Evolutionary conservation across 1,140 invertebrate genomes (phyloP).

Genomic region (Bombus consobrinus): DNA sequence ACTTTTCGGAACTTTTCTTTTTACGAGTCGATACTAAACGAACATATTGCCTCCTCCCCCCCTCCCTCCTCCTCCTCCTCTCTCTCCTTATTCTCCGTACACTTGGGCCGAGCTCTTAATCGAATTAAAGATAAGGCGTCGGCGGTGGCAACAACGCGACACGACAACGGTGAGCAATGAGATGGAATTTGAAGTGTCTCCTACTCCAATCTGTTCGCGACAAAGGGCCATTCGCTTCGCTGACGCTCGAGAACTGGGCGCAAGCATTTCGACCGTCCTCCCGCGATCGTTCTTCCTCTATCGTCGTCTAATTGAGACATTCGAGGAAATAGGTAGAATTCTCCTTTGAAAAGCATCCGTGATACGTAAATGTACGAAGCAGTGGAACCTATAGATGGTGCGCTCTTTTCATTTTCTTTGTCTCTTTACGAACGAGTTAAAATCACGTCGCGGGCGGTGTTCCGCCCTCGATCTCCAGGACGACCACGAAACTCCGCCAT

Average conservation of each 20-base stretch:
- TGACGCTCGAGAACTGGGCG: neutral
- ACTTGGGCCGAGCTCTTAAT: constrained; percentile 26
- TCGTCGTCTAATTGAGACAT: neutral
- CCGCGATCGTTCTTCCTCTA: neutral
- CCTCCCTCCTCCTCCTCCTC: neutral
- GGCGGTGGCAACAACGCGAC: neutral
- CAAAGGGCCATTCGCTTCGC: neutral
- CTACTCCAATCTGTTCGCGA: neutral
- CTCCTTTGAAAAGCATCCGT: neutral
- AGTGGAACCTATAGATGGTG: no score
- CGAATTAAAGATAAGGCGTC: constrained; percentile 60
- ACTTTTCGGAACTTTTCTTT: neutral
- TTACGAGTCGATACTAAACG: neutral
- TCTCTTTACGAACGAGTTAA: neutral
- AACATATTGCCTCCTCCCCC: neutral
- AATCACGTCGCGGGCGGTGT: neutral
- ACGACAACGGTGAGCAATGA: constrained; percentile 16
- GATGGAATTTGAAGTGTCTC: constrained; percentile 56
- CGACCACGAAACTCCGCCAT: constrained; percentile 28
- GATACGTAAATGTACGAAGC: neutral
- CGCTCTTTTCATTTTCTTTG: neutral
- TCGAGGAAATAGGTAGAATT: neutral
- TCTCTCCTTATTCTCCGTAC: neutral
- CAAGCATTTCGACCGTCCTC: neutral
- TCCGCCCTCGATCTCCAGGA: neutral